Conservation (phyloP, 1,140 invertebrate genomes). For the Linepithema humile region DNA sequence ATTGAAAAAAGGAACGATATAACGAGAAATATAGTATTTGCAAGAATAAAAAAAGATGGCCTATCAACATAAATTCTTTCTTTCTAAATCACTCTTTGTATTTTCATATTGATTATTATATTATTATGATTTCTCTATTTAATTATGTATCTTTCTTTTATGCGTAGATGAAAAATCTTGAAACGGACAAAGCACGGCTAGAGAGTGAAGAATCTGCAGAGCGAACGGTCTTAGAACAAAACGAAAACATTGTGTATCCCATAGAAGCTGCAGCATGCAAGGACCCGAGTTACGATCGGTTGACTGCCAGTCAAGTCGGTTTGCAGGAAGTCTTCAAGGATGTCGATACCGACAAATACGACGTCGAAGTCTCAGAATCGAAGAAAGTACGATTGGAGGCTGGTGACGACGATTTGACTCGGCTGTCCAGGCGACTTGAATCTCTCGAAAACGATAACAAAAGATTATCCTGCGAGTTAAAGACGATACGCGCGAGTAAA, state of each 20-base stretch:
- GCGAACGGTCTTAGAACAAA: conserved; percentile 61
- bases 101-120: background rate
- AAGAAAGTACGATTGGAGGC: conserved; percentile 81
- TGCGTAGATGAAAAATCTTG: conserved; percentile 71
- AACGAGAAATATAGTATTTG: no score
- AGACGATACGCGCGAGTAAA: conserved; percentile 71
- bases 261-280: conserved; percentile 70
- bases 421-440: conserved; percentile 72
- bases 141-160: conserved; percentile 25
- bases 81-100: background rate
- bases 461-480: conserved; percentile 73
- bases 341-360: conserved; percentile 85
- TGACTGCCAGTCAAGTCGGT: conserved; percentile 75
- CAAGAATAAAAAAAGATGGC: background rate
- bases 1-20: conserved; percentile 4
- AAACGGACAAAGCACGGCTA: conserved; percentile 72
- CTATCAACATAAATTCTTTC: no score
- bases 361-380: conserved; percentile 83
- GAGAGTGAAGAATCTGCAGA: conserved; percentile 68
- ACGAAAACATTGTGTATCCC: conserved; percentile 67
- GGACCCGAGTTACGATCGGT: conserved; percentile 71
- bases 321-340: conserved; percentile 74
- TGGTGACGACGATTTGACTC: conserved; percentile 60
- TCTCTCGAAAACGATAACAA: conserved; percentile 79
- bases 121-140: background rate